These are phyloP conservation scores for Pseudopleuronectes americanus DNA, from an alignment of 2,797 vertebrate genomes.

Conservation along the genomic window DNA sequence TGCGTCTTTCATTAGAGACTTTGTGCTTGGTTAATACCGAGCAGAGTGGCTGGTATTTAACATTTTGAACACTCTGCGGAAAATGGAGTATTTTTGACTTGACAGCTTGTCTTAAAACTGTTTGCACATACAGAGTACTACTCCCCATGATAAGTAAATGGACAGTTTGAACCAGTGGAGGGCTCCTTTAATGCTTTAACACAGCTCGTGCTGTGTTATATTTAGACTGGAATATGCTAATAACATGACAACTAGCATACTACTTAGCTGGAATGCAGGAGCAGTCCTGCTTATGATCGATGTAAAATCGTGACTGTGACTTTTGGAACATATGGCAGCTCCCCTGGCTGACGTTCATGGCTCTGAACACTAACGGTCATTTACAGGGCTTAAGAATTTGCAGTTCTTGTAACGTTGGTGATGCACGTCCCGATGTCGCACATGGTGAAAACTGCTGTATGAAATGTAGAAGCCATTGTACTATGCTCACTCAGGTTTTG, in stretches of 20 bases:
- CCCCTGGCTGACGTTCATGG: slow-evolving; percentile 52
- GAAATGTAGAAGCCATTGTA: slow-evolving; percentile 50
- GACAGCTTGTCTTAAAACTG: background rate
- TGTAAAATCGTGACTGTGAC: slow-evolving; percentile 23
- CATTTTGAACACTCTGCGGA: too few species aligned
- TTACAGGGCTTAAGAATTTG: slow-evolving; percentile 44
- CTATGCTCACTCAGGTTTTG: slow-evolving; percentile 70
- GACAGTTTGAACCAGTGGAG: background rate
- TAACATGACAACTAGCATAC: too few species aligned
- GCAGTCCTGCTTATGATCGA: slow-evolving; percentile 2
- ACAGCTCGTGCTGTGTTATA: too few species aligned
- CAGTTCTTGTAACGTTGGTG: slow-evolving; percentile 4
- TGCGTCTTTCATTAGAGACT: too few species aligned
- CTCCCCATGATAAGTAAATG: background rate
- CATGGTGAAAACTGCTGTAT: slow-evolving; percentile 31
- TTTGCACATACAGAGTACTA: background rate
- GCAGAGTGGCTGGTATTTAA: too few species aligned
- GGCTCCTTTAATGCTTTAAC: slow-evolving; percentile 11
- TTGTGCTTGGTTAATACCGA: too few species aligned
- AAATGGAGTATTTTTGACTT: background rate
- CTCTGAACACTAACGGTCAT: slow-evolving; percentile 12
- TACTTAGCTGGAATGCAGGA: slow-evolving; percentile 17
- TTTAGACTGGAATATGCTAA: too few species aligned
- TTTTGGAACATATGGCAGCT: slow-evolving; percentile 23
- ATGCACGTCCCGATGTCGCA: slow-evolving; percentile 16